These are phyloP conservation scores for Microcebus tavaratra DNA, from an alignment of 2,113 vertebrate species.

Conservation along the genomic window DNA sequence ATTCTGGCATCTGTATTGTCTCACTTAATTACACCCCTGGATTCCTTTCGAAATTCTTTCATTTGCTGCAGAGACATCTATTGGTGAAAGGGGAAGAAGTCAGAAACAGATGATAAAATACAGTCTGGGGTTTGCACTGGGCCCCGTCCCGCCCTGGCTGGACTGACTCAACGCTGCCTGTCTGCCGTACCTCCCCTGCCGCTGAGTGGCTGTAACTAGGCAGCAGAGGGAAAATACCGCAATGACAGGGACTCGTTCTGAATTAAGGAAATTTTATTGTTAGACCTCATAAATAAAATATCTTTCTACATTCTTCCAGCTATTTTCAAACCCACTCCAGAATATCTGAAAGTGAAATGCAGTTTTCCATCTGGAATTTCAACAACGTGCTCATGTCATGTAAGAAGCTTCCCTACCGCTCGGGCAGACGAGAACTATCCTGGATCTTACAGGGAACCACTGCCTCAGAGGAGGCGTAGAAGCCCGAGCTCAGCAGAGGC, in stretches of 20 bases:
- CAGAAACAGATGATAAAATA: not conserved
- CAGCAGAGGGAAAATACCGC: not conserved
- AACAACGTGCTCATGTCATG: accelerated
- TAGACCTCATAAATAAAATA: not conserved
- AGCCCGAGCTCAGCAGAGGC: no score
- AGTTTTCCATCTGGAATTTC: accelerated
- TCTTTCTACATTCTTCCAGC: not conserved
- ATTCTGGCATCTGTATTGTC: conserved; percentile 14
- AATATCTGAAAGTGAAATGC: not conserved
- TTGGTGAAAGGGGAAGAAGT: not conserved
- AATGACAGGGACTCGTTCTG: accelerated
- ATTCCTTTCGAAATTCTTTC: conserved; percentile 52
- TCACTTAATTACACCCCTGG: conserved; percentile 69
- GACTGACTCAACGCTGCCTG: not conserved
- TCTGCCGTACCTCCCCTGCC: not conserved
- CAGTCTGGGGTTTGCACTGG: accelerated
- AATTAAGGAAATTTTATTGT: not conserved
- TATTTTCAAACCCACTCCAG: not conserved
- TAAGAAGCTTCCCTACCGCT: not conserved
- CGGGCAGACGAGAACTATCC: accelerated
- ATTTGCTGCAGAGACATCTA: conserved; percentile 37
- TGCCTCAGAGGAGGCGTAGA: not conserved
- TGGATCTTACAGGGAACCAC: accelerated
- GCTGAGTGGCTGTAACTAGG: not conserved
- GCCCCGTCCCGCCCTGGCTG: accelerated